These are phyloP conservation scores for Ctenicera cuprea DNA, from an alignment of 2,888 invertebrate species.

Conservation along the genomic window DNA sequence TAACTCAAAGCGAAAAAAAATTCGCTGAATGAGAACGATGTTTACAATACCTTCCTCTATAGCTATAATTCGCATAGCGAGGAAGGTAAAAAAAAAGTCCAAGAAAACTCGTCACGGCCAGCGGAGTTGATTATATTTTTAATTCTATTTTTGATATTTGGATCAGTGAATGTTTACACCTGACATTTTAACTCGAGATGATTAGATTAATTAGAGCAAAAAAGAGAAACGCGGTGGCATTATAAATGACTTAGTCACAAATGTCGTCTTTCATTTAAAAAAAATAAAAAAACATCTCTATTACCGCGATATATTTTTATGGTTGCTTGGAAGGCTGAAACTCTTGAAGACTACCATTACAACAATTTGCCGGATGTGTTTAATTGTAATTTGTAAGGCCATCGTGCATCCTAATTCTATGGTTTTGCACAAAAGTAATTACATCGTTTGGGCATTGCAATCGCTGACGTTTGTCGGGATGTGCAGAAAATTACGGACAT, in stretches of 20 bases:
- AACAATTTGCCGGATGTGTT: conserved; percentile 10
- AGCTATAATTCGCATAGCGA: no score
- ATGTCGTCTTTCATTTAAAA: background rate
- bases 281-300: background rate
- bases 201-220: conserved; percentile 17
- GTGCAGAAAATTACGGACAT: conserved; percentile 1
- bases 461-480: conserved; percentile 22
- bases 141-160: conserved; percentile 11
- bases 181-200: conserved; percentile 1
- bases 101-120: conserved; percentile 8
- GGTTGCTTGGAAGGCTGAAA: conserved; percentile 24
- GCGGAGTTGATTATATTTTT: background rate
- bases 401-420: conserved; percentile 22
- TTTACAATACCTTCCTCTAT: no score
- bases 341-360: conserved; percentile 14
- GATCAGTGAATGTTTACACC: conserved; percentile 12
- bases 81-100: no score
- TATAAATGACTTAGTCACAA: background rate
- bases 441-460: conserved; percentile 4
- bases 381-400: conserved; percentile 30
- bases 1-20: no score
- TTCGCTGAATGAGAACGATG: no score
- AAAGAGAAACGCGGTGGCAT: background rate
- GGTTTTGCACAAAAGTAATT: conserved; percentile 26
- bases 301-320: conserved; percentile 2